Evolutionary conservation across 1,140 invertebrate genomes (phyloP), one percentile per base, ranked within the genome.

Genomic region (Megalopta genalis): DNA sequence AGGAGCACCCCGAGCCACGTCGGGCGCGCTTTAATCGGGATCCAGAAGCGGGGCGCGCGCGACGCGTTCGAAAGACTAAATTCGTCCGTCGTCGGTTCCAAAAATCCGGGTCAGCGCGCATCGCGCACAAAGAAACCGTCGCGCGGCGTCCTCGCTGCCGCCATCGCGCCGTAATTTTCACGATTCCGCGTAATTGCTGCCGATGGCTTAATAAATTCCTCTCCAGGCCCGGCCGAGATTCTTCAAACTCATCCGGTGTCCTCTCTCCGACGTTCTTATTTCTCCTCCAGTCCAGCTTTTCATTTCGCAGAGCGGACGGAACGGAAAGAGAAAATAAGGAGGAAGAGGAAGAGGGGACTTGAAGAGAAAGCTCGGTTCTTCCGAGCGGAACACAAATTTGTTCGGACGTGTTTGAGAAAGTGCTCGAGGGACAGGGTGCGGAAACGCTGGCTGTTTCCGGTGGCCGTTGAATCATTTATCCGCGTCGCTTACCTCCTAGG

Each of bases 51-150:
- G 12, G 16, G 10, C 12, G 42, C 42, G 42, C 42, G 42, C 21
- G 21, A 1, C 54, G n/a, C n/a, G 54, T 21, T n/a, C 54, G 6
- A 57, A 57, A 57, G 54, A 5, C 14, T 18, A 16, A n/a, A 21
- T 52, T 18, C 16, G 18, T 21, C 14, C 7, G 49, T 52, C 18
- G 7, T 6, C 18, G 6, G 49, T 18, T 2, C 14, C 21, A 39
- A 74, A n/a, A 78, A 78, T 78, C 32, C 60, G 23, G 76, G 76
- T 78, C 68, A 78, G 18, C 52, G 76, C 68, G 39, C 76, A 72
- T 32, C 32, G 23, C n/a, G 64, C 60, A 46, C 76, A 78, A 78
- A 64, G 66, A 49, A 72, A n/a, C 54, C 49, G 21, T n/a, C n/a
- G 3, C 37, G 2, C 32, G 32, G 32, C 32, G 32, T 32, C 32